Evolutionary conservation across 2,113 vertebrate species (phyloP).

Genomic region (Pterocles orientalis): DNA sequence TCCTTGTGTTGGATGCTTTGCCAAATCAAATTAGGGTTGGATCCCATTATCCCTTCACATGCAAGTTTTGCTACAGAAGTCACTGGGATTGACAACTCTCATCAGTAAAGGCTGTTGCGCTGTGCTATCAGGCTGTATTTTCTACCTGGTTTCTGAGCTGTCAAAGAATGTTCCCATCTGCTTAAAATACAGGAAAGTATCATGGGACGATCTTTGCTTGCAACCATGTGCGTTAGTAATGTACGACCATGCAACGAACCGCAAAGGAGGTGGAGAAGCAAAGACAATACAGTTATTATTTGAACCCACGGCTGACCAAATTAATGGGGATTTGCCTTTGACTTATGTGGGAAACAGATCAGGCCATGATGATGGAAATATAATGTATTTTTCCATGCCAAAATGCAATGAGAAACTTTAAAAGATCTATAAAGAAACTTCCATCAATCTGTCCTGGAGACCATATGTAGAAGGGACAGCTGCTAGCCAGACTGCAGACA

Average conservation of each 20-base stretch:
- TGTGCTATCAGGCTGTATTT: not conserved
- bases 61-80: not conserved
- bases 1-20: not conserved
- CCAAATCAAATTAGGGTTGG: constrained; percentile 19
- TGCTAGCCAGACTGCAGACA: constrained; percentile 40
- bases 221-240: fast-evolving
- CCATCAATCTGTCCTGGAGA: constrained; percentile 19
- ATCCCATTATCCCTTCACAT: constrained; percentile 12
- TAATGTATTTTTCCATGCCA: not conserved
- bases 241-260: not conserved
- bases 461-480: constrained; percentile 27
- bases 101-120: not conserved
- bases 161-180: not conserved
- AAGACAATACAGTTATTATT: not conserved
- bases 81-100: not conserved
- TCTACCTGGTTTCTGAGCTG: not conserved
- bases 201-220: not conserved
- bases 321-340: not conserved
- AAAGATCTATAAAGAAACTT: not conserved
- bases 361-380: not conserved
- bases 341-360: not conserved
- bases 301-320: not conserved
- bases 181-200: not conserved
- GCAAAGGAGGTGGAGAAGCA: not conserved
- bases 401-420: constrained; percentile 9